Evolutionary conservation across 1,140 invertebrate genomes (phyloP), one percentile per base, ranked within the genome.

Genomic region (Bradynema listronoti): DNA sequence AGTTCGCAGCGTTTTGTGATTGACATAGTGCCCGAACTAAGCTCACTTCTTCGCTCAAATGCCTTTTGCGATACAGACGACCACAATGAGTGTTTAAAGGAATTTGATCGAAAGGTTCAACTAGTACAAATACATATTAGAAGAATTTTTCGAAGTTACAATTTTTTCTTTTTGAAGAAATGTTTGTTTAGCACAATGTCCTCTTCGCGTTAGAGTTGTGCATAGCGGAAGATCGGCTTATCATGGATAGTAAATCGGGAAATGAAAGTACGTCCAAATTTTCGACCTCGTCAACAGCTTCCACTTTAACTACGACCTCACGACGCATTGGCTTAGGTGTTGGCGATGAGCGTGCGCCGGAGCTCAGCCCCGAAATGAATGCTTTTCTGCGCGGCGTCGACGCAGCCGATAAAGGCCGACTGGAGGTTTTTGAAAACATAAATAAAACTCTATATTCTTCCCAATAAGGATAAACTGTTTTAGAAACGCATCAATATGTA

Each of bases 401-500:
- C 33, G 71, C 75, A 56, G 72, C 71, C 14, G 71, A 73, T 27
- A 73, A 73, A 43, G 71, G 71, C 7, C 52, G 72, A 45, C 33
- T 73, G 42, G 71, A 73, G 53, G 68, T 70, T 5, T 43, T 14
- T 9, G 19, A 43, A 11, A 50, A 42, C 5, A 9, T 54, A 7
- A 19, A 5, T 52, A 2, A 2, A 1, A 7, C 51, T 42, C 6
- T 16, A 49, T 19, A 16, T 9, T 29, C 22, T 47, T 22, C 45
- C 11, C 36, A 39, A 19, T 19, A 39, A 39, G 11, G 19, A 11
- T 32, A 9, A 34, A 27, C 7, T 61, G 9, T 25, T 59, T 55
- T 33, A 70, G 70, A 69, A 66, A 63, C 54, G 71, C 22, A 43
- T 73, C 22, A 70, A 73, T 27, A 22, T 61, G 7, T 73, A 50